phyloP scores from a whole-genome alignment of 2,888 invertebrate genomes.

The Zelleria hepariella region DNA sequence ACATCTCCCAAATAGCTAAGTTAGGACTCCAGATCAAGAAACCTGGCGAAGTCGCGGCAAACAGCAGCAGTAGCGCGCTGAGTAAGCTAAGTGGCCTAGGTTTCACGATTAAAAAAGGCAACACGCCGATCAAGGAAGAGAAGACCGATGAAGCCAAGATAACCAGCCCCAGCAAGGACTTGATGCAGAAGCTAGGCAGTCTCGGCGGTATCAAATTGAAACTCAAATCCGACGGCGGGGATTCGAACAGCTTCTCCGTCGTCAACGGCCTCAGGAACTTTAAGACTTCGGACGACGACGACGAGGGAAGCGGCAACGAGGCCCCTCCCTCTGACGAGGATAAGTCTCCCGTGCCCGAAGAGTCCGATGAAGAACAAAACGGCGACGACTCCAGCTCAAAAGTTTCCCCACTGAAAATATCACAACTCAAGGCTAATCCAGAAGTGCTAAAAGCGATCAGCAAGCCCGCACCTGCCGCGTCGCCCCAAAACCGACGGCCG shows the following conservation, averaged over 20 bases:
- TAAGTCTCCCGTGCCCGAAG: slow-evolving; percentile 28
- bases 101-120: slow-evolving; percentile 57
- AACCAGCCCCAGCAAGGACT: slow-evolving; percentile 21
- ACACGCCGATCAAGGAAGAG: slow-evolving; percentile 51
- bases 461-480: slow-evolving; percentile 22
- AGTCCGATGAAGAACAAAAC: slow-evolving; percentile 20
- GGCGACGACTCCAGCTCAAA: slow-evolving; percentile 24
- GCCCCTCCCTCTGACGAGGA: slow-evolving; percentile 21
- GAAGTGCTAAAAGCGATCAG: slow-evolving; percentile 21
- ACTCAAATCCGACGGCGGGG: slow-evolving; percentile 55
- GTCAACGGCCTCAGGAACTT: slow-evolving; percentile 61
- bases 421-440: slow-evolving; percentile 18
- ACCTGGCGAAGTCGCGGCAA: slow-evolving; percentile 23
- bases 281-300: slow-evolving; percentile 56
- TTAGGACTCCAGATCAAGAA: slow-evolving; percentile 53
- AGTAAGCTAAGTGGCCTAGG: slow-evolving; percentile 58
- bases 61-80: slow-evolving; percentile 36
- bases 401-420: neutral
- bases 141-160: slow-evolving; percentile 22
- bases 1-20: slow-evolving; percentile 53
- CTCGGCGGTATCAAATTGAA: slow-evolving; percentile 63
- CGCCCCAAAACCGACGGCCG: slow-evolving; percentile 41
- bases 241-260: slow-evolving; percentile 54
- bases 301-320: slow-evolving; percentile 40
- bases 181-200: slow-evolving; percentile 52